phyloP scores from a whole-genome alignment of 2,797 vertebrate species.

The Pelobates cultripes region DNA sequence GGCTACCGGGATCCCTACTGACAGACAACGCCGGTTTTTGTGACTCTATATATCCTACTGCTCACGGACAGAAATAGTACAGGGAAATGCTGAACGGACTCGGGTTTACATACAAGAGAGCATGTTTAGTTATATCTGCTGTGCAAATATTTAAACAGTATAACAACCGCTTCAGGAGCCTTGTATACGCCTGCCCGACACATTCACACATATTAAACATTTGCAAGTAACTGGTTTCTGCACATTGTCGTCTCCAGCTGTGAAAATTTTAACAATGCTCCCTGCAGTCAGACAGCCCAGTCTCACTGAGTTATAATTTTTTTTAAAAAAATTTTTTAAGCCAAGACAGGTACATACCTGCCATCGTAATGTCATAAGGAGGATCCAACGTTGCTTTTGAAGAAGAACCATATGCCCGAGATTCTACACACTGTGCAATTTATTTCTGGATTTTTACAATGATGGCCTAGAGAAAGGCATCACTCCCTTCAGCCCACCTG shows the following conservation, averaged over 20 bases:
- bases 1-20: no score
- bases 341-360: no score
- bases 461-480: neutral
- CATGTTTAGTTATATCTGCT: neutral
- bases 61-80: no score
- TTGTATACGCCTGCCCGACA: neutral
- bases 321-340: neutral
- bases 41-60: no score
- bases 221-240: neutral
- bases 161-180: neutral
- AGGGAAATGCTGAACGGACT: no score
- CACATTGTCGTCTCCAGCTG: neutral
- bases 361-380: no score
- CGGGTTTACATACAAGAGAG: no score
- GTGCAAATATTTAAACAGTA: neutral
- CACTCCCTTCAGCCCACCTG: neutral
- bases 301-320: neutral
- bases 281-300: neutral
- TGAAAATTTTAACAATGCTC: neutral
- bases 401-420: neutral
- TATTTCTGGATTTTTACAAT: neutral
- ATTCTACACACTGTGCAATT: neutral
- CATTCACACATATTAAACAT: neutral
- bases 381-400: no score
- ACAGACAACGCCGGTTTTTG: no score